These are phyloP conservation scores for Prinia subflava DNA, from an alignment of 2,113 vertebrate species.

Conservation along the genomic window DNA sequence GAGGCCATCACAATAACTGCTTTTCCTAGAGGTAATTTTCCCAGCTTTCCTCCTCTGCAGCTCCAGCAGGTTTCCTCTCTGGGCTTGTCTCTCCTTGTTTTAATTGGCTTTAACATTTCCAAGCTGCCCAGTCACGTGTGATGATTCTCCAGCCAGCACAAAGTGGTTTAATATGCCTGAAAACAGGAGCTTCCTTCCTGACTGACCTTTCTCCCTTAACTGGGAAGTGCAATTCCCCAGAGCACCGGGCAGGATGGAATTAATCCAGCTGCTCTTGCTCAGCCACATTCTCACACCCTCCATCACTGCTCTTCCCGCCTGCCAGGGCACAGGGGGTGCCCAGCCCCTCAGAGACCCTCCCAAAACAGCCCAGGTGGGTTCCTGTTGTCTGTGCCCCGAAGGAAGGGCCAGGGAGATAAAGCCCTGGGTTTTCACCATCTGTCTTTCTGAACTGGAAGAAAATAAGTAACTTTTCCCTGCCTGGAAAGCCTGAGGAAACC, in stretches of 20 bases:
- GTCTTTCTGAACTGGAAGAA: not conserved
- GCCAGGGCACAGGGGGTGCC: not conserved
- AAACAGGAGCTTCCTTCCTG: not conserved
- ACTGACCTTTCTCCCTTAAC: not conserved
- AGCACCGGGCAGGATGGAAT: not conserved
- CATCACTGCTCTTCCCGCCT: rapidly evolving
- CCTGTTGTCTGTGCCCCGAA: not conserved
- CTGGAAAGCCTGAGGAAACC: not conserved
- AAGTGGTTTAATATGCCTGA: not conserved
- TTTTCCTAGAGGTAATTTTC: not conserved
- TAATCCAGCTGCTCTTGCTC: not conserved
- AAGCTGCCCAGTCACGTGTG: not conserved
- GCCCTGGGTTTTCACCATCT: not conserved
- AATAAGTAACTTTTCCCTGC: not conserved
- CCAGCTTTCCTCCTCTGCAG: not conserved
- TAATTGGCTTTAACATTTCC: not conserved
- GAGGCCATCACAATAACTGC: not conserved
- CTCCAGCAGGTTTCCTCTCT: not conserved
- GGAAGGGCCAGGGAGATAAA: not conserved
- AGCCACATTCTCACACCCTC: rapidly evolving
- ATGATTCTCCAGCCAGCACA: not conserved
- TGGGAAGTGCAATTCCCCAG: not conserved
- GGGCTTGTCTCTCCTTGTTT: not conserved
- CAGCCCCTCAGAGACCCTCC: not conserved
- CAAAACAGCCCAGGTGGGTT: not conserved